Evolutionary conservation across 2,888 invertebrate species (phyloP).

Genomic region (Boloria euphrosyne): DNA sequence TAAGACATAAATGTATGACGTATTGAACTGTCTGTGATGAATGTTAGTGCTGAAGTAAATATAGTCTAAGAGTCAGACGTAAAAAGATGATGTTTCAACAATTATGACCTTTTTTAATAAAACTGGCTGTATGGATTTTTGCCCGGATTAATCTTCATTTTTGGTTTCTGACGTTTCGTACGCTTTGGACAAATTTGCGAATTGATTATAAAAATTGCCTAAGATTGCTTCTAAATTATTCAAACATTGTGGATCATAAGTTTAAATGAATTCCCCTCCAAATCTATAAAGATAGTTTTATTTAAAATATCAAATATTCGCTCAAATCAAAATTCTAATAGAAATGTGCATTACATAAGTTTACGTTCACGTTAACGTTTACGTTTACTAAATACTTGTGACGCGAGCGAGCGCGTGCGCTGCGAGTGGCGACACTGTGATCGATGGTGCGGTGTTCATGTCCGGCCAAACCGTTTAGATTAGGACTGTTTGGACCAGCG

Average conservation of each 20-base stretch:
- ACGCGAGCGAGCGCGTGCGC: neutral
- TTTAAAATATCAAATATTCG: too few relatives aligned
- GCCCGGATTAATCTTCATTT: too few relatives aligned
- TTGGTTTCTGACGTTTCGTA: too few relatives aligned
- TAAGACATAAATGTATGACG: neutral
- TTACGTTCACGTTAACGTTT: neutral
- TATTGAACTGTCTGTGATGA: neutral
- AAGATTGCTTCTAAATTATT: too few relatives aligned
- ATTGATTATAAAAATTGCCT: too few relatives aligned
- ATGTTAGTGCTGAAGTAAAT: neutral
- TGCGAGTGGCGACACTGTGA: slow-evolving; percentile 31
- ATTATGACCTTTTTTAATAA: neutral
- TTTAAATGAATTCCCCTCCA: too few relatives aligned
- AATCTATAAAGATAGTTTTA: too few relatives aligned
- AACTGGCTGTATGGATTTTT: too few relatives aligned
- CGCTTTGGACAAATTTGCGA: too few relatives aligned
- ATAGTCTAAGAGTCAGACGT: slow-evolving; percentile 1
- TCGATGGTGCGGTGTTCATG: slow-evolving; percentile 43
- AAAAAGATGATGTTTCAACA: neutral
- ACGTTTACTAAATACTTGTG: too few relatives aligned
- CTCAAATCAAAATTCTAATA: neutral
- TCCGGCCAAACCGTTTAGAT: slow-evolving; percentile 45
- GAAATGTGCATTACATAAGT: neutral
- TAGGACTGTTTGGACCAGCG: neutral
- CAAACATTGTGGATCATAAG: too few relatives aligned